A percentile compares a stretch with the other conserved stretches of the same genome.
Evolutionary conservation across 35 echinoderm and acorn worm genomes (phyloP).

Genomic region (Nesometra sesokonis): DNA sequence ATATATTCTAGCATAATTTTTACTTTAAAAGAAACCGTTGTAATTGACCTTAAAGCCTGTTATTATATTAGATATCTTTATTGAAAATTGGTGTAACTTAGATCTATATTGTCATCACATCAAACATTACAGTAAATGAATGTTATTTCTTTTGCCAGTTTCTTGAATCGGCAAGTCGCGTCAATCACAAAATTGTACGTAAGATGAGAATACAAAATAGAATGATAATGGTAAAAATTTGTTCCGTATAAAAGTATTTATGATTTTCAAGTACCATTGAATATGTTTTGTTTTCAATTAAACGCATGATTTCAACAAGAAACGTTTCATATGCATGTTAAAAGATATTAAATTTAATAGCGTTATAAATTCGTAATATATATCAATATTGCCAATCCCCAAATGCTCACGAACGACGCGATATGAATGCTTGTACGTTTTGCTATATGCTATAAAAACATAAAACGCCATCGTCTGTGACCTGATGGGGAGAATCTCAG

Average conservation of each 20-base stretch:
- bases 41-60: too few species aligned
- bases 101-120: too few species aligned
- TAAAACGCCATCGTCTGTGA: neutral
- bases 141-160: too few species aligned
- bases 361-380: neutral
- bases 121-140: too few species aligned
- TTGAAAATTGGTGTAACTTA: too few species aligned
- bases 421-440: neutral
- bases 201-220: neutral
- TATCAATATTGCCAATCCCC: neutral
- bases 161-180: neutral
- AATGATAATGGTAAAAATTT: neutral
- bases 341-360: conserved; percentile 1
- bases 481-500: neutral
- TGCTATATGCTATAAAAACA: neutral
- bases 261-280: neutral
- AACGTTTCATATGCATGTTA: neutral
- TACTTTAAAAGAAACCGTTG: too few species aligned
- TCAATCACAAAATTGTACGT: neutral
- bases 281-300: neutral
- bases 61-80: too few species aligned
- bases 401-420: neutral
- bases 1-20: too few species aligned
- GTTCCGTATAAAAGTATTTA: neutral
- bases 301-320: neutral